Evolutionary conservation across 2,888 invertebrate genomes (phyloP).

Genomic region (Heliconius sara): DNA sequence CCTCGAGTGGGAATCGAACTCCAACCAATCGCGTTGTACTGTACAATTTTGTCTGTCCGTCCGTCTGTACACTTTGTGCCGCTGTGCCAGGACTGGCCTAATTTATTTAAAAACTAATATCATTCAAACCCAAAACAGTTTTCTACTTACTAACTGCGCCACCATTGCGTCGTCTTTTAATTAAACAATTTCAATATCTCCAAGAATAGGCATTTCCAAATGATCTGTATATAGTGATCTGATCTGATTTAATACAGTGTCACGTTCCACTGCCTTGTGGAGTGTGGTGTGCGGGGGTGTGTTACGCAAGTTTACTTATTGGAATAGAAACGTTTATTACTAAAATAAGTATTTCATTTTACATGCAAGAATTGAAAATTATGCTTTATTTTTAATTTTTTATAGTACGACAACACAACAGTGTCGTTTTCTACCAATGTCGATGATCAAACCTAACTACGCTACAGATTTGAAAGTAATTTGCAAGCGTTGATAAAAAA

Average conservation of each 20-base stretch:
- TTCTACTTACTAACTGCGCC: not conserved
- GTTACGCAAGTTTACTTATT: not conserved
- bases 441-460: no score
- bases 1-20: no score
- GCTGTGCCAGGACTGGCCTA: no score
- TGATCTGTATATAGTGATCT: not conserved
- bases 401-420: no score
- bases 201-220: not conserved
- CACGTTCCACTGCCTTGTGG: not conserved
- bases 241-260: not conserved
- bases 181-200: not conserved
- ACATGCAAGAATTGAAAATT: not conserved
- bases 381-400: not conserved
- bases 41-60: no score
- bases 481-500: no score
- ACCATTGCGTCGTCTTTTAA: not conserved
- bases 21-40: no score
- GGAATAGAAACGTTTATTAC: not conserved
- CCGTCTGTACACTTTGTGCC: no score
- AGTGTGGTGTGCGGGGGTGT: not conserved
- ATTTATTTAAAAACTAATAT: no score
- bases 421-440: no score
- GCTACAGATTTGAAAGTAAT: no score
- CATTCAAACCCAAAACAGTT: no score
- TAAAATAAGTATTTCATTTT: not conserved